Evolutionary conservation across 1,140 invertebrate genomes (phyloP).

Genomic region (Tyrophagus putrescentiae): DNA sequence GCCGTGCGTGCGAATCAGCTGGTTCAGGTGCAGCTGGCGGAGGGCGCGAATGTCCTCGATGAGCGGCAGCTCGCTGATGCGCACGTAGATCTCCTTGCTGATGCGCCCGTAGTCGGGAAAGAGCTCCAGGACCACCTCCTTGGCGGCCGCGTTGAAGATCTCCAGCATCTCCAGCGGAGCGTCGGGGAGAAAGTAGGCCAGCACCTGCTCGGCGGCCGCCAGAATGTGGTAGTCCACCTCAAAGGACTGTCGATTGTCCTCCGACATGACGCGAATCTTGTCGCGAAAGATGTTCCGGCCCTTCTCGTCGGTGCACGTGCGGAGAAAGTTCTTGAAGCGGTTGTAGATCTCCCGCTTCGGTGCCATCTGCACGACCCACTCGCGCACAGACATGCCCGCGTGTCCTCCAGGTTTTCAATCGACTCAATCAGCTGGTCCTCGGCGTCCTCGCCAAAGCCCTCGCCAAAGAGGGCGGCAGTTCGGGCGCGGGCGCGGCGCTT

Average conservation of each 20-base stretch:
- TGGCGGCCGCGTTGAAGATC: slow-evolving; percentile 88
- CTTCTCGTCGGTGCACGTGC: slow-evolving; percentile 71
- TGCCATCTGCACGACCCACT: slow-evolving; percentile 93
- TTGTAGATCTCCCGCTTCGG: slow-evolving; percentile 90
- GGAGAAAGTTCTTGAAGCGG: slow-evolving; percentile 85
- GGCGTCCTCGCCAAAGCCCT: slow-evolving; percentile 50
- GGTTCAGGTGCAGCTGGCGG: slow-evolving; percentile 90
- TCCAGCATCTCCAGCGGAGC: slow-evolving; percentile 88
- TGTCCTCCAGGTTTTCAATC: slow-evolving; percentile 93
- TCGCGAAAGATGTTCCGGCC: slow-evolving; percentile 82
- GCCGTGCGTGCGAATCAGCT: slow-evolving; percentile 71
- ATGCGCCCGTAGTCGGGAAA: slow-evolving; percentile 93
- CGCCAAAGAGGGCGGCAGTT: slow-evolving; percentile 32
- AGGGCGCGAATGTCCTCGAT: slow-evolving; percentile 82
- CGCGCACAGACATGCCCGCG: slow-evolving; percentile 58
- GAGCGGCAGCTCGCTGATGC: slow-evolving; percentile 84
- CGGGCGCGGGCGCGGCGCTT: background rate
- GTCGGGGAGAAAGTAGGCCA: slow-evolving; percentile 93
- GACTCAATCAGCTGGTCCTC: slow-evolving; percentile 69
- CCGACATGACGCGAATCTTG: slow-evolving; percentile 84
- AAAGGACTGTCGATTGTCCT: slow-evolving; percentile 63
- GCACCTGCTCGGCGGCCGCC: slow-evolving; percentile 70
- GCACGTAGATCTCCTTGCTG: slow-evolving; percentile 75
- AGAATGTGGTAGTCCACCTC: slow-evolving; percentile 83
- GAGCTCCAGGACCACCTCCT: slow-evolving; percentile 80